Evolutionary conservation across 92 coral and sea anemone species (phyloP).

Genomic region (Heliopora coerulea): DNA sequence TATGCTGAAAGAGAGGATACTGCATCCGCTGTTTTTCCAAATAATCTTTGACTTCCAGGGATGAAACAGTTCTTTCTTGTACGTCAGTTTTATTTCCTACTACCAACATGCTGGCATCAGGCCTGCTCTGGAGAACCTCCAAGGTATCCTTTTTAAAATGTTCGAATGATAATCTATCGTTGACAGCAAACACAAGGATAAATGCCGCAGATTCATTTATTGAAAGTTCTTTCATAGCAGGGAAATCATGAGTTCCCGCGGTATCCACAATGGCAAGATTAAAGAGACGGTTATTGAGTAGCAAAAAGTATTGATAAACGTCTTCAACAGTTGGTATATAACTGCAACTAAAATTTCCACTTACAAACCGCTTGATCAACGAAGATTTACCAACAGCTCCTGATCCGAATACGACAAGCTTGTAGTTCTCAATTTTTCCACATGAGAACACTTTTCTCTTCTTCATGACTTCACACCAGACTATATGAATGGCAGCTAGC

Average conservation of each 20-base stretch:
- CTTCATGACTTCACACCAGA: not conserved
- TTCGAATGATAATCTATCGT: constrained; percentile 66
- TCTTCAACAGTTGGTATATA: constrained; percentile 91
- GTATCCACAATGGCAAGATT: constrained; percentile 80
- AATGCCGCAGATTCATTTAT: constrained; percentile 71
- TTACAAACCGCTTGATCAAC: constrained; percentile 69
- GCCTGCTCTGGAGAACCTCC: constrained; percentile 1
- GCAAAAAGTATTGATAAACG: constrained; percentile 59
- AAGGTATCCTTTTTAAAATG: constrained; percentile 61
- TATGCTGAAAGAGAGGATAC: constrained; percentile 56
- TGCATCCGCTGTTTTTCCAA: constrained; percentile 48
- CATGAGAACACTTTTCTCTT: not conserved
- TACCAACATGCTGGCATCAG: constrained; percentile 48
- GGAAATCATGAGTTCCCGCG: constrained; percentile 84
- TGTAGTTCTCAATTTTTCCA: constrained; percentile 55
- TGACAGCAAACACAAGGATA: constrained; percentile 76
- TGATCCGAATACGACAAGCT: constrained; percentile 77
- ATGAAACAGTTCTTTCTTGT: constrained; percentile 57
- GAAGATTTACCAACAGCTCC: constrained; percentile 95
- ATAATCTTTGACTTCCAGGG: constrained; percentile 64
- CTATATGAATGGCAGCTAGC: no score
- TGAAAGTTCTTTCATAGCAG: constrained; percentile 87
- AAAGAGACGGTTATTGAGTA: constrained; percentile 52
- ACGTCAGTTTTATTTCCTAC: constrained; percentile 91
- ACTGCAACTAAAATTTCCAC: constrained; percentile 55